phyloP scores from a whole-genome alignment of 1,140 invertebrate species.

The Pseudomyrmex gracilis region DNA sequence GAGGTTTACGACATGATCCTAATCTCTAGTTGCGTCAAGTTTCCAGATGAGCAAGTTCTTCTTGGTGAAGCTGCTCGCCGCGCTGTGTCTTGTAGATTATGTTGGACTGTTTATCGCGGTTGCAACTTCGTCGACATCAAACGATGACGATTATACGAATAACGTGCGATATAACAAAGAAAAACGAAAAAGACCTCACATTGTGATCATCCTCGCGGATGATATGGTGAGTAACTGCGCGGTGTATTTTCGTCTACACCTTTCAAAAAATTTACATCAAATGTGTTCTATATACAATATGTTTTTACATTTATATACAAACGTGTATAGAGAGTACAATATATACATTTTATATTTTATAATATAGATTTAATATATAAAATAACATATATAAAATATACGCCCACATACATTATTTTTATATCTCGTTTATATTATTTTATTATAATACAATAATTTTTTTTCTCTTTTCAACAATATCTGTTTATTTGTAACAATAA shows the following conservation, averaged over 20 bases:
- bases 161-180: neutral
- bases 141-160: neutral
- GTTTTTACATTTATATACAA: too few relatives aligned
- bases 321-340: too few relatives aligned
- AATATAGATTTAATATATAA: too few relatives aligned
- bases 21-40: neutral
- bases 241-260: neutral
- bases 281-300: too few relatives aligned
- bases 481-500: too few relatives aligned
- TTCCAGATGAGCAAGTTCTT: neutral
- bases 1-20: neutral
- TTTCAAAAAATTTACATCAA: too few relatives aligned
- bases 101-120: neutral
- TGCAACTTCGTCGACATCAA: neutral
- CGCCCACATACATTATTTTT: too few relatives aligned
- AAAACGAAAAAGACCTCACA: constrained; percentile 83
- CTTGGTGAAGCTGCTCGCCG: neutral
- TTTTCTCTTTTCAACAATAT: too few relatives aligned
- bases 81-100: neutral
- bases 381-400: too few relatives aligned
- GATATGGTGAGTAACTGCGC: constrained; percentile 85
- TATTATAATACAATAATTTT: too few relatives aligned
- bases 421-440: too few relatives aligned
- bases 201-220: constrained; percentile 87
- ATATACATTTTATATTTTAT: too few relatives aligned